Percentiles rank a stretch among this genome's conserved stretches.
Evolutionary conservation across 2,797 vertebrate genomes (phyloP).

Genomic region (Mus caroli): DNA sequence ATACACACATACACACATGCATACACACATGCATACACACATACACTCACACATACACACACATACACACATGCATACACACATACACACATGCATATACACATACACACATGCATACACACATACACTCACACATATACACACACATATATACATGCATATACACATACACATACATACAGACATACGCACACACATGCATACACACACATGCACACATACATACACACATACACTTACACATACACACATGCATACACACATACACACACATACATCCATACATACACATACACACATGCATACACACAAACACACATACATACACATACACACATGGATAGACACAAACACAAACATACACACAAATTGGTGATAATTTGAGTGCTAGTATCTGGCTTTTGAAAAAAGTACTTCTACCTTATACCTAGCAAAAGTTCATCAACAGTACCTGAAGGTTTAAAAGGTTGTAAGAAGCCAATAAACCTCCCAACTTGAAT

Average conservation of each 20-base stretch:
- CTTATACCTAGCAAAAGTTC: constrained; percentile 6
- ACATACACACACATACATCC: neutral
- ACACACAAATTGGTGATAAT: constrained; percentile 41
- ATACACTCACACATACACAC: too few species aligned
- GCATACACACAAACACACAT: too few species aligned
- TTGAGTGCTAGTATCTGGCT: neutral
- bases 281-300: neutral
- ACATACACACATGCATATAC: too few species aligned
- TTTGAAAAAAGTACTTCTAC: neutral
- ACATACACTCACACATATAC: accelerated
- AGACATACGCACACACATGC: accelerated
- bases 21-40: accelerated
- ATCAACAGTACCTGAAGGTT: constrained; percentile 40
- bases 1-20: neutral
- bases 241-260: too few species aligned
- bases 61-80: accelerated
- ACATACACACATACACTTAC: too few species aligned
- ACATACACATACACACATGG: too few species aligned
- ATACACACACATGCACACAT: too few species aligned
- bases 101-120: too few species aligned
- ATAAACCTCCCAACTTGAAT: constrained; percentile 51
- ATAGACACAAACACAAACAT: too few species aligned
- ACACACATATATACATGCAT: accelerated
- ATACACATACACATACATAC: accelerated
- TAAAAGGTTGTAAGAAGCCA: constrained; percentile 63